Evolutionary conservation across 2,113 vertebrate species (phyloP).

Genomic region (zebrafish (Danio rerio)): GRCz12tu NC_133176.1:7009501-7010000

Average conservation of each 20-base stretch:
- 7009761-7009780: background rate
- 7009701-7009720: background rate
- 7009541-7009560: conserved; percentile 46
- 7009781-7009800: conserved; percentile 26
- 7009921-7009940: background rate
- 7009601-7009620: conserved; percentile 25
- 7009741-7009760: background rate
- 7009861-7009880: background rate
- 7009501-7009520: conserved; percentile 63
- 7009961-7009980: background rate
- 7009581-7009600: conserved; percentile 56
- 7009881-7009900: conserved; percentile 12
- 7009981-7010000: background rate
- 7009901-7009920: background rate
- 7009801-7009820: background rate
- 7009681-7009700: background rate
- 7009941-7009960: background rate
- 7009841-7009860: background rate
- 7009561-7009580: conserved; percentile 57
- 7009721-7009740: background rate
- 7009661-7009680: conserved; percentile 70
- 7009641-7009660: conserved; percentile 74
- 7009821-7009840: background rate
- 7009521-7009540: conserved; percentile 54
- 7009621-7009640: conserved; percentile 40